These are phyloP conservation scores for Neolamprologus fasciatus DNA, from an alignment of 2,113 vertebrate species.

Conservation along the genomic window DNA sequence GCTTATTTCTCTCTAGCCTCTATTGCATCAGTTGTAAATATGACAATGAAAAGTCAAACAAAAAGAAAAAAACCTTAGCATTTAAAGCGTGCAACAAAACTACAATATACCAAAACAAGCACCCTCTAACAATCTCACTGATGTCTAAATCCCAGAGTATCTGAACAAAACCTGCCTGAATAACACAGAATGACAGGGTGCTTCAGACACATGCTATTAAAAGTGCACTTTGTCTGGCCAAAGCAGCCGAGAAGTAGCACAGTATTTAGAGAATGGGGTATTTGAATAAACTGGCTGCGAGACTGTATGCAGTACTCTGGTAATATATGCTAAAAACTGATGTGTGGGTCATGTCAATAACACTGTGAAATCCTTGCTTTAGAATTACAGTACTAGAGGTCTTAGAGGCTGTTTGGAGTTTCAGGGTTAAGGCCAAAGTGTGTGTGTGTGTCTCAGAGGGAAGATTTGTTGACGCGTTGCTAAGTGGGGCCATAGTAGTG, in stretches of 20 bases:
- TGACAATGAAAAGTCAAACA: background rate
- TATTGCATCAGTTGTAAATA: constrained; percentile 16
- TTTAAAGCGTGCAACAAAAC: constrained; percentile 31
- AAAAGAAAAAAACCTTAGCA: background rate
- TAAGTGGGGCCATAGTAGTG: background rate
- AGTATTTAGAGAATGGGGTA: background rate
- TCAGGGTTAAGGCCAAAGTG: constrained; percentile 60
- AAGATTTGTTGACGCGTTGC: background rate
- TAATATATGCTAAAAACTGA: background rate
- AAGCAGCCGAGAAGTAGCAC: background rate
- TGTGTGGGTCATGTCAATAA: background rate
- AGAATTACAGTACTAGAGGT: constrained; percentile 35
- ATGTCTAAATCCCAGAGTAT: background rate
- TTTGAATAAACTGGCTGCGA: background rate
- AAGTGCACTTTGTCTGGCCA: constrained; percentile 19
- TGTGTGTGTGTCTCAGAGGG: background rate
- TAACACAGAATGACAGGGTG: constrained; percentile 4
- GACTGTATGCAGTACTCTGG: background rate
- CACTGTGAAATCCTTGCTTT: background rate
- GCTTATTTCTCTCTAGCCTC: background rate
- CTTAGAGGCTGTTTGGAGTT: constrained; percentile 14
- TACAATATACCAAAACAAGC: background rate
- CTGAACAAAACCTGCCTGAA: background rate
- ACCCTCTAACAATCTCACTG: background rate
- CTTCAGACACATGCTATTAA: background rate